Base-by-base conservation (phyloP, 2,113 vertebrate genomes). In the Sciurus niger region DNA sequence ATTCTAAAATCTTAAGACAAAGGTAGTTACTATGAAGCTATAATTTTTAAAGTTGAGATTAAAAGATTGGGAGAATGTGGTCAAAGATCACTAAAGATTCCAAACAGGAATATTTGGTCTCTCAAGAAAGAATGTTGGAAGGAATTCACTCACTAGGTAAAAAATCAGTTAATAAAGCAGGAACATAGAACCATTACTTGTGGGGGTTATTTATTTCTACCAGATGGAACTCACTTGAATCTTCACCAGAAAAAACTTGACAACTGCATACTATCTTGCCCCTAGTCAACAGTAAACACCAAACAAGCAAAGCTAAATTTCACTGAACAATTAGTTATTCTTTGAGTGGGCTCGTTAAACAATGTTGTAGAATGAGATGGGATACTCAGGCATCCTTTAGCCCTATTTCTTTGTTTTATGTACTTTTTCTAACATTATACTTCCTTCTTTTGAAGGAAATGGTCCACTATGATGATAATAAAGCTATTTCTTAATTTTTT, bases 1-100 rank as follows among this genome's bases (percentile, higher is more conserved):
- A 48, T 51, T 95, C 11, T 89, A 55, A 34, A 92, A n/a, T 2
- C 13, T 60, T 92, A 63, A 20, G 6, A 53, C 43, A 80, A 93
- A 84, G 1, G 3, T 79, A 78, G 79, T 55, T n/a, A 53, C 25
- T 30, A 1, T 84, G 20, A 94, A 92, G 79, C 8, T 72, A 60
- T 48, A 85, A 80, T 92, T 95, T 94, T 90, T 46, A 72, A 86
- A 86, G 74, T 34, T 67, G 20, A 82, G 82, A 68, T 7, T 55
- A 32, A 87, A 91, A 84, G 10, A 5, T 55, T 65, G 11, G 6
- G 4, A 76, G 65, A 85, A 63, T 4, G 12, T 65, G 22, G 4
- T 72, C 14, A 90, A 82, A 78, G 34, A 17, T 20, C 24, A 63
- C 25, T 28, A 63, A 25, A 63, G 24, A 63, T 63, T 63, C 24